Evolutionary conservation across 2,113 vertebrate genomes (phyloP).

Genomic region (Erinaceus europaeus): DNA sequence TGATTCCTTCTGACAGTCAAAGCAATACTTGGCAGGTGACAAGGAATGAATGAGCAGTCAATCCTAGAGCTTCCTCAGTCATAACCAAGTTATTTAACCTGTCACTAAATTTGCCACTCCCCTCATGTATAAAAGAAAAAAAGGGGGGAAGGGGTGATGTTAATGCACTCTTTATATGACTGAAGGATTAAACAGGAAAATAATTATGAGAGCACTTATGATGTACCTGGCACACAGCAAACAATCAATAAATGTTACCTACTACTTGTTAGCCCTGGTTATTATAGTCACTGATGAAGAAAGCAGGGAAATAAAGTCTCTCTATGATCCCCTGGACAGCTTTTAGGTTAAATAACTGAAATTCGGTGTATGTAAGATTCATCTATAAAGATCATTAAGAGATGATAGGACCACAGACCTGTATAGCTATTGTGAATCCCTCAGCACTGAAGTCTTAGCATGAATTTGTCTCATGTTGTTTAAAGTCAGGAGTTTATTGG

Average conservation of each 20-base stretch:
- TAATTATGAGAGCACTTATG: neutral
- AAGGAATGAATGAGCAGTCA: neutral
- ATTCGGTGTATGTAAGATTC: neutral
- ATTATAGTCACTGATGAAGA: slow-evolving; percentile 24
- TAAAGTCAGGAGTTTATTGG: slow-evolving; percentile 1
- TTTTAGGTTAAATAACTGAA: slow-evolving; percentile 46
- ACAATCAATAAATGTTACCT: slow-evolving; percentile 27
- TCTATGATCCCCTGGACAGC: slow-evolving; percentile 50
- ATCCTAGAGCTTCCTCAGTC: neutral
- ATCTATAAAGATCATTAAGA: slow-evolving; percentile 30
- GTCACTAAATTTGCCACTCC: neutral
- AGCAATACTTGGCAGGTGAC: neutral
- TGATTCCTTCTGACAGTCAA: neutral
- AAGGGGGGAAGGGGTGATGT: neutral
- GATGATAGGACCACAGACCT: neutral
- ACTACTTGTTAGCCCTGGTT: slow-evolving; percentile 17
- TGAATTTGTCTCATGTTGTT: neutral
- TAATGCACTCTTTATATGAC: neutral
- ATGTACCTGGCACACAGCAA: neutral
- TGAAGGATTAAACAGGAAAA: neutral
- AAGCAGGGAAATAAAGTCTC: slow-evolving; percentile 11
- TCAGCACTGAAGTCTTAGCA: neutral
- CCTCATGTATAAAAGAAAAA: neutral
- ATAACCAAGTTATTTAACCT: neutral
- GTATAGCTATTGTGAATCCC: neutral